Base-by-base conservation (phyloP, 1,140 invertebrate species). In the Tenebrio molitor region DNA sequence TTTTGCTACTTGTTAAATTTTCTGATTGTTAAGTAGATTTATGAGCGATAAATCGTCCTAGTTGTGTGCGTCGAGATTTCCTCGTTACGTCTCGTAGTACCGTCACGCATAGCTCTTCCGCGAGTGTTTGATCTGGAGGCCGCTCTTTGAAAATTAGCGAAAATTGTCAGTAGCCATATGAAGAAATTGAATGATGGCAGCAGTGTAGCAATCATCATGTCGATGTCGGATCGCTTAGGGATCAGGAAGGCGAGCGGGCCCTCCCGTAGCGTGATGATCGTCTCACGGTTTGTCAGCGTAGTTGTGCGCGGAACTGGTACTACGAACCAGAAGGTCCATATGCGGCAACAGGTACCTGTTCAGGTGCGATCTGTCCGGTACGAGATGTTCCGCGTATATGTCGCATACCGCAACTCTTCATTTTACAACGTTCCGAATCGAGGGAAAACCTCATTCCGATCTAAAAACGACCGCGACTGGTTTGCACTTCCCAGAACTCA, bases 311-410 rank as follows among this genome's bases (percentile, higher is more conserved):
- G 50, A 58, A 34, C 50, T 58, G 50, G 50, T 58, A 29, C 36
- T 39, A n/a, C 36, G 36, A 39, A 39, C 50, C 50, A 58, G 36
- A 44, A 66, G 64, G 42, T 66, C 64, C 64, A 66, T 66, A 66
- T 66, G 42, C 42, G 64, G 50, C 50, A 21, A 21, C 53, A 42
- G 36, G 42, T 66, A 66, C 64, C 64, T 66, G 64, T 44, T 66
- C 64, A 66, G 64, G 64, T 66, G 64, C 23, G 64, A 66, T 66
- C 64, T 66, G 64, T 29, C 64, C 64, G 17, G 64, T 66, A 66
- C 36, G 64, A 66, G 64, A 66, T 44, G 64, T 66, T 66, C 64
- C 64, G 64, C 64, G 64, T 66, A 44, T 44, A 66, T 44, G 64
- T 66, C 64, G 42, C 64, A 66, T 66, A 66, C 64, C 64, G 64